Evolutionary conservation across 2,888 invertebrate species (phyloP).

Genomic region (Drosophila subquinaria): DNA sequence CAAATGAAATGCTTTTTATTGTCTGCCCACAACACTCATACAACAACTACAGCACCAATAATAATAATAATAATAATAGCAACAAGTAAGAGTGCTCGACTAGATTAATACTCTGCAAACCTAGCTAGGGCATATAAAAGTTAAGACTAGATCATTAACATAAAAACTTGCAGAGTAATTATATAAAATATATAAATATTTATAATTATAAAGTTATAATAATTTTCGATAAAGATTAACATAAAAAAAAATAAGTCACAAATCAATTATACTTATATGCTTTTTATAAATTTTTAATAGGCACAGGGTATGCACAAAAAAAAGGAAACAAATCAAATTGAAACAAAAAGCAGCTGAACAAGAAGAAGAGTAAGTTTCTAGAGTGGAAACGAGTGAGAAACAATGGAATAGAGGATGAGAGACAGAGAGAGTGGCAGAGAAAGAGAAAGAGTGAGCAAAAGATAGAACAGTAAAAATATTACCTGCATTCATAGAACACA

Average conservation of each 20-base stretch:
- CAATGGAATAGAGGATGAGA: neutral
- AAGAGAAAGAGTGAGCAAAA: neutral
- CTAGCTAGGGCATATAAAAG: no score
- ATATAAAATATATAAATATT: no score
- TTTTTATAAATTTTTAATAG: neutral
- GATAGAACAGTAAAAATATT: conserved; percentile 43
- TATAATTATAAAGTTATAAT: neutral
- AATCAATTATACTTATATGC: neutral
- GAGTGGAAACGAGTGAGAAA: neutral
- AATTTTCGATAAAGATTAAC: neutral
- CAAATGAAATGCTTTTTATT: conserved; percentile 75
- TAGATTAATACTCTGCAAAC: conserved; percentile 1
- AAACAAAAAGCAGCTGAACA: conserved; percentile 22
- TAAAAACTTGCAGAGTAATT: no score
- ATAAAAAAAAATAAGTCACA: neutral
- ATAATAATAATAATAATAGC: conserved; percentile 28
- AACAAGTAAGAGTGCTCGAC: conserved; percentile 1
- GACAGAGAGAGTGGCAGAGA: neutral
- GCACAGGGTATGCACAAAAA: conserved; percentile 10
- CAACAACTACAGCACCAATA: conserved; percentile 23
- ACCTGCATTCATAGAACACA: conserved; percentile 65
- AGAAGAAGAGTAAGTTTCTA: neutral
- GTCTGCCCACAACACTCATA: conserved; percentile 50
- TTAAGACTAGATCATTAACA: neutral
- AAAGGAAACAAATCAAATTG: conserved; percentile 30